phyloP scores from a whole-genome alignment of 1,140 invertebrate genomes.

The Patella vulgata region DNA sequence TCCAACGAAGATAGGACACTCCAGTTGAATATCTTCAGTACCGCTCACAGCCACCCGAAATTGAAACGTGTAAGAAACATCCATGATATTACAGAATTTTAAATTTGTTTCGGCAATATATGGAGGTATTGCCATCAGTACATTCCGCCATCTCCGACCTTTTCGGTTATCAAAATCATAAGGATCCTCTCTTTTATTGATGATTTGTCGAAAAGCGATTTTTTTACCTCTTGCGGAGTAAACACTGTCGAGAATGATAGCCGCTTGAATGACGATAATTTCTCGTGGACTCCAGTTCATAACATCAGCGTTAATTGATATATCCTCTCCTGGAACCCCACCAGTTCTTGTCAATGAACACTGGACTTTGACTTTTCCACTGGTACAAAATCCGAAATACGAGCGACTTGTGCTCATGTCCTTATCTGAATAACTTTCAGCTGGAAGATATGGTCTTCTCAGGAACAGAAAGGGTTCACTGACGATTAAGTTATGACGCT shows the following conservation, averaged over 20 bases:
- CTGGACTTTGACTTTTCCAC: conserved; percentile 44
- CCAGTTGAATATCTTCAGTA: conserved; percentile 16
- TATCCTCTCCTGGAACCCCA: conserved; percentile 60
- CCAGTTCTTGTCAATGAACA: conserved; percentile 50
- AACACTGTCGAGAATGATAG: conserved; percentile 54
- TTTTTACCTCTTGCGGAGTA: conserved; percentile 55
- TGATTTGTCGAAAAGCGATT: conserved; percentile 54
- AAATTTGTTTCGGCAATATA: conserved; percentile 61
- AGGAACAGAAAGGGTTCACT: conserved; percentile 63
- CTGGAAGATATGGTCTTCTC: conserved; percentile 38
- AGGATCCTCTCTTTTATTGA: conserved; percentile 60
- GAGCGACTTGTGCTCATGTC: conserved; percentile 17
- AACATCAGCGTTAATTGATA: conserved; percentile 58
- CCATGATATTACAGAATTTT: conserved; percentile 61
- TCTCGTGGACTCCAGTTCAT: conserved; percentile 48
- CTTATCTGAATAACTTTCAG: conserved; percentile 14
- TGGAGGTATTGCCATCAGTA: conserved; percentile 58
- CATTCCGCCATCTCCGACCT: conserved; percentile 59
- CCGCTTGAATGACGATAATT: conserved; percentile 54
- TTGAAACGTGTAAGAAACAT: conserved; percentile 58
- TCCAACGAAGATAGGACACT: conserved; percentile 18
- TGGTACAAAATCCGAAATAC: conserved; percentile 17
- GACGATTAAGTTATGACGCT: conserved; percentile 47
- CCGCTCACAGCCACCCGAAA: conserved; percentile 36
- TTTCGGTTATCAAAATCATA: conserved; percentile 50